A percentile compares a stretch with the other conserved stretches of the same genome.
Evolutionary conservation across 2,888 invertebrate species (phyloP).

Genomic region (Ceraclea dissimilis): DNA sequence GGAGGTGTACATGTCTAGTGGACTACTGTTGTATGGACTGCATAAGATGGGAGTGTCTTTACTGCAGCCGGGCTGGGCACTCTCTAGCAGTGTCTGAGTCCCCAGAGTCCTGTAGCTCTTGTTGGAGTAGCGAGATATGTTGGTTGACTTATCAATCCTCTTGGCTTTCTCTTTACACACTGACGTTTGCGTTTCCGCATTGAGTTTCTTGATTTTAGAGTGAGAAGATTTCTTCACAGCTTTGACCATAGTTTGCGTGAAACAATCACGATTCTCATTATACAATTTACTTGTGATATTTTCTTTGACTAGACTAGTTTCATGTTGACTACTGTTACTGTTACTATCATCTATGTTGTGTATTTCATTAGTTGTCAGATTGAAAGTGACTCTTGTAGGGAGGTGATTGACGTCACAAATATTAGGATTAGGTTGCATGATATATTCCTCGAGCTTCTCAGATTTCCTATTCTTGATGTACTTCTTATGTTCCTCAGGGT

Average conservation of each 20-base stretch:
- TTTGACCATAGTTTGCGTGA: conserved; percentile 21
- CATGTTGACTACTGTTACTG: background rate
- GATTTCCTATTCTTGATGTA: conserved; percentile 34
- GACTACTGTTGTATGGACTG: too few species aligned
- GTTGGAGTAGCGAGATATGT: conserved; percentile 5
- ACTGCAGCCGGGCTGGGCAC: too few species aligned
- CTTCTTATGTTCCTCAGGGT: conserved; percentile 40
- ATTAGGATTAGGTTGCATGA: too few species aligned
- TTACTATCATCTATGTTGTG: background rate
- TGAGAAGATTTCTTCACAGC: conserved; percentile 10
- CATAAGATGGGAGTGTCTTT: too few species aligned
- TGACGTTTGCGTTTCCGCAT: conserved; percentile 21
- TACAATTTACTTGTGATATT: background rate
- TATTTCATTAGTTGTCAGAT: background rate
- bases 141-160: conserved; percentile 15
- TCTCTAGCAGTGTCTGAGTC: conserved; percentile 11
- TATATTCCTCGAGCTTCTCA: background rate
- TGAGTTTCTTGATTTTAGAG: conserved; percentile 8
- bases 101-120: conserved; percentile 11
- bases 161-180: background rate
- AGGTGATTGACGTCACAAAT: background rate
- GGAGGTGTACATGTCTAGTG: too few species aligned
- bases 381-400: background rate
- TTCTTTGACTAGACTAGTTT: background rate
- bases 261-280: conserved; percentile 12